These are phyloP conservation scores for Microcebus ravelobensis DNA, from an alignment of 2,113 vertebrate species.

Conservation along the genomic window DNA sequence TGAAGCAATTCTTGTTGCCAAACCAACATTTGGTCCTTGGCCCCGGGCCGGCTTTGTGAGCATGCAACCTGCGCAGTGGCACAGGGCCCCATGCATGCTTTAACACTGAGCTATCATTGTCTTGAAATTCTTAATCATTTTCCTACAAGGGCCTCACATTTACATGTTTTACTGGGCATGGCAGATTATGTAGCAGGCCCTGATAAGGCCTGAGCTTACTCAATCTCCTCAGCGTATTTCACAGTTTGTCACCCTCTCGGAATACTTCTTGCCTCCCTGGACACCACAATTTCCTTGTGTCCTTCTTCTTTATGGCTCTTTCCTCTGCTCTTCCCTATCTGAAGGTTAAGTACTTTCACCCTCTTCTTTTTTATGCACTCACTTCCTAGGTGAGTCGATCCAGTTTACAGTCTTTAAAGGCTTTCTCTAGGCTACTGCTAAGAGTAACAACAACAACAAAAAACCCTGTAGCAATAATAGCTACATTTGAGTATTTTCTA, in stretches of 20 bases:
- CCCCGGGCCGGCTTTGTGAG: neutral
- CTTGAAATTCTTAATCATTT: neutral
- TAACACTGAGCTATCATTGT: neutral
- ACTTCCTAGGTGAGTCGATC: neutral
- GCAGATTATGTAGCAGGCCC: neutral
- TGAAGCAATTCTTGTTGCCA: neutral
- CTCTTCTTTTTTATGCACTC: neutral
- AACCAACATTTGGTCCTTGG: neutral
- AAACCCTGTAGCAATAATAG: neutral
- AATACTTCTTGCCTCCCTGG: neutral
- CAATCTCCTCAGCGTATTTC: neutral
- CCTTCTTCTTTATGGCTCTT: neutral
- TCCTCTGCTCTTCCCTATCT: neutral
- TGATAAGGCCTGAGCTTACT: neutral
- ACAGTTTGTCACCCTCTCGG: neutral
- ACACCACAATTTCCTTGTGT: neutral
- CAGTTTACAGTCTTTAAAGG: neutral
- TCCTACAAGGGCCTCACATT: neutral
- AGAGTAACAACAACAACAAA: neutral
- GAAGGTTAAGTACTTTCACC: neutral
- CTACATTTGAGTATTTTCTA: neutral
- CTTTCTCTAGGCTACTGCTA: neutral
- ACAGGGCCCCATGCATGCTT: neutral
- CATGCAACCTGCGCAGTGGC: neutral
- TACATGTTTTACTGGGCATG: neutral